Base-by-base conservation (phyloP, 2,888 invertebrate genomes). In the Pedicia rivosa region DNA sequence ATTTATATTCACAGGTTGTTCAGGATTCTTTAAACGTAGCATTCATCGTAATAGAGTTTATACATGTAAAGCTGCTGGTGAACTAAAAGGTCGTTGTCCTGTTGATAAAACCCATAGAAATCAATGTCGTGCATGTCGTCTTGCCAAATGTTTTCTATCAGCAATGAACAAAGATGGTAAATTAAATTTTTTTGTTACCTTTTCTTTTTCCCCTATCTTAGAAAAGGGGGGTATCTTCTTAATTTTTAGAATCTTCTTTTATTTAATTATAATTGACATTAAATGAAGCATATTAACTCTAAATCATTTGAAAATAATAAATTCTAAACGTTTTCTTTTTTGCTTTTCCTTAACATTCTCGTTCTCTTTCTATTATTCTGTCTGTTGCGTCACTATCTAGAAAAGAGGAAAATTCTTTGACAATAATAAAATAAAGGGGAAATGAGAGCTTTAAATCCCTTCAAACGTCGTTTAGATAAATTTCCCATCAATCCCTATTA, bases 131-230 rank as follows among this genome's bases (percentile, higher is more conserved):
- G 92, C 94, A 46, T 95, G 94, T 62, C 70, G 94, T 40, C 76
- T 95, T 44, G 79, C 82, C 52, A 92, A 92, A 66, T 95, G 94
- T 62, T 92, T 94, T 60, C 82, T 87, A 59, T 90, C 88, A 37
- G 81, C 87, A 50, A 95, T 95, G 94, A 94, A 95, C 63, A 91
- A 90, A 67, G 92, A 95, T 64, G 94, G 94, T 95, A 63, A 81
- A 86, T 65, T 17, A n/a, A 31, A n/a, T 4, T 31, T n/a, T 6
- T n/a, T 19, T 10, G 2, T 14, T 14, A 28, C n/a, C 3, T n/a
- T 10, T 10, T 28, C 15, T 28, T 2, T 1, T 10, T 10, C 8
- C 3, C 26, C 26, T 13, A 9, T 26, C 13, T 10, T 15, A 29
- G 10, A 29, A 27, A 16, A 29, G 5, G 9, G 9, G 5, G 9